phyloP scores from a whole-genome alignment of 2,113 vertebrate species.

The Leptocoma aspasia region DNA sequence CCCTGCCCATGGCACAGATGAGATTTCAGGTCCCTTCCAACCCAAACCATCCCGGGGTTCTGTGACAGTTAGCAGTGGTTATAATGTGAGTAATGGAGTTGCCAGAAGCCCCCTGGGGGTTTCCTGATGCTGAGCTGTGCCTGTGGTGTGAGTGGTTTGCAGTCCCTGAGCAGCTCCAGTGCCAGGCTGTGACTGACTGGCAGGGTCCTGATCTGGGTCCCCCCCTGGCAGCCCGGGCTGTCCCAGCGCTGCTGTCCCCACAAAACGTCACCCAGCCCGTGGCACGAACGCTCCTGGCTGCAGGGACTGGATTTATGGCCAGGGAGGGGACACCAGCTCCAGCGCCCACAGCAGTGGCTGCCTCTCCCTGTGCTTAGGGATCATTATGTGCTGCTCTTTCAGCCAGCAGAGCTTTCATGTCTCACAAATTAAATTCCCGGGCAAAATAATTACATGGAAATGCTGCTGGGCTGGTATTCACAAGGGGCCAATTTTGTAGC shows the following conservation, averaged over 20 bases:
- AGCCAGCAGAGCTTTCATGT: constrained; percentile 59
- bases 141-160: fast-evolving
- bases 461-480: constrained; percentile 64
- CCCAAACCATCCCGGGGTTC: neutral
- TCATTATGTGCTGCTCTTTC: constrained; percentile 52
- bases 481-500: constrained; percentile 70
- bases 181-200: neutral
- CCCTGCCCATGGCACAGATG: neutral
- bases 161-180: neutral
- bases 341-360: neutral
- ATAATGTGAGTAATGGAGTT: fast-evolving
- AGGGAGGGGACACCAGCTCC: neutral
- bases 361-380: constrained; percentile 29
- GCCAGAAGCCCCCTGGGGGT: neutral
- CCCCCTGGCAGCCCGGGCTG: neutral
- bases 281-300: neutral
- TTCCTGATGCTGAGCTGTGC: neutral
- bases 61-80: neutral
- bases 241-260: neutral
- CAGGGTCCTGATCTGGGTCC: neutral
- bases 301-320: neutral
- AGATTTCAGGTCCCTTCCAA: neutral
- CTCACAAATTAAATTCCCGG: constrained; percentile 67
- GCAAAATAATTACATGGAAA: constrained; percentile 73
- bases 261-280: fast-evolving